These are phyloP conservation scores for Oscheius sp. DNA, from an alignment of 2,888 invertebrate species.

Conservation along the genomic window DNA sequence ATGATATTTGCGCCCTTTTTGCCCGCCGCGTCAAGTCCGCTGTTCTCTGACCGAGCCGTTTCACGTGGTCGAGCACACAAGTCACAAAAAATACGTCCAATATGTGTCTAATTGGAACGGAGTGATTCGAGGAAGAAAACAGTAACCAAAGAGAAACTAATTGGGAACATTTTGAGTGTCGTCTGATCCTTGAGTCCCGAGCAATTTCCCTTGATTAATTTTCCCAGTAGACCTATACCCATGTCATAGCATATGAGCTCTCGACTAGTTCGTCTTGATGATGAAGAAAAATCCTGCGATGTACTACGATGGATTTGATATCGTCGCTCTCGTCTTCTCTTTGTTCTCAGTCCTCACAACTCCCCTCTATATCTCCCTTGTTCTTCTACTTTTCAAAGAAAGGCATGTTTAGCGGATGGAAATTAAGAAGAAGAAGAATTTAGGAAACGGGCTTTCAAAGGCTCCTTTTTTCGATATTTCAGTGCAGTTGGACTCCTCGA, in stretches of 20 bases:
- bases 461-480: constrained; percentile 12
- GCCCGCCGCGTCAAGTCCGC: not conserved
- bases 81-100: not conserved
- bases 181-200: no score
- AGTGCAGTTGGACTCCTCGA: constrained; percentile 3
- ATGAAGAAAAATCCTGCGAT: no score
- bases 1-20: constrained; percentile 10
- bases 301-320: not conserved
- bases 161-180: no score
- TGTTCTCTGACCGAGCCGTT: constrained; percentile 13
- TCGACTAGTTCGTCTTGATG: no score
- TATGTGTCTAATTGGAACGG: not conserved
- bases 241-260: no score
- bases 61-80: constrained; percentile 7
- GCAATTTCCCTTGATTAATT: not conserved
- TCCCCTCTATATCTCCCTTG: constrained; percentile 6
- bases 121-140: no score
- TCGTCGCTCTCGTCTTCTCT: constrained; percentile 1
- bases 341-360: not conserved
- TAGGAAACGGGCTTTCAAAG: not conserved
- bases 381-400: constrained; percentile 14
- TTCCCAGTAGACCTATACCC: no score
- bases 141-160: no score
- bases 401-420: not conserved
- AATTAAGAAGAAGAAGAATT: not conserved